Percentiles rank a stretch among this genome's conserved stretches.
Evolutionary conservation across 2,797 vertebrate species (phyloP).

Genomic region (Dipus sagitta): DNA sequence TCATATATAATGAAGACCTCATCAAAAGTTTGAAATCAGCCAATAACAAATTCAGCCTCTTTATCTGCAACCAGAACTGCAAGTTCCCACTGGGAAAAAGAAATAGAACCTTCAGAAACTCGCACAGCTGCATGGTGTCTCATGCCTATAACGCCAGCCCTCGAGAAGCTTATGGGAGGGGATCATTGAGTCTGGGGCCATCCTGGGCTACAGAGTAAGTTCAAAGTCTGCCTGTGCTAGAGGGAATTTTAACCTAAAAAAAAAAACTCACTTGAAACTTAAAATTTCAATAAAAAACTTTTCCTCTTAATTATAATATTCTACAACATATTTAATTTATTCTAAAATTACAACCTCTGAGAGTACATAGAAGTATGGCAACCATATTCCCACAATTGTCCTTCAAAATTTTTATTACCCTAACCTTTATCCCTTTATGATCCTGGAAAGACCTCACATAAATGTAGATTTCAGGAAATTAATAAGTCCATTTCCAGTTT

Average conservation of each 20-base stretch:
- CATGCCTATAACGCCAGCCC: too few species aligned
- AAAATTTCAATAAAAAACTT: not conserved
- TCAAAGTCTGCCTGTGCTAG: too few species aligned
- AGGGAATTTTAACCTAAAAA: too few species aligned
- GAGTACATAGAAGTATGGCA: conserved; percentile 8
- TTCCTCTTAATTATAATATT: conserved; percentile 42
- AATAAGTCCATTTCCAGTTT: conserved; percentile 58
- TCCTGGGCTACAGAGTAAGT: too few species aligned
- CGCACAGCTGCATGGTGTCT: not conserved
- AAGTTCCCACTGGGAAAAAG: not conserved
- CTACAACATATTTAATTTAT: conserved; percentile 50
- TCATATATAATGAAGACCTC: conserved; percentile 28
- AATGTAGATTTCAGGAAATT: conserved; percentile 58
- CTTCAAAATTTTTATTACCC: not conserved
- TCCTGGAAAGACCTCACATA: conserved; percentile 76
- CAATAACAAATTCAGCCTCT: conserved; percentile 28
- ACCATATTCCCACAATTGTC: not conserved
- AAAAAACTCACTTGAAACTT: too few species aligned
- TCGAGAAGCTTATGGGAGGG: too few species aligned
- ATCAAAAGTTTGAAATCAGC: not conserved
- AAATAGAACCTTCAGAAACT: conserved; percentile 14
- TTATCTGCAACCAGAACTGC: conserved; percentile 1
- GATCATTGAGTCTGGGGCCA: too few species aligned
- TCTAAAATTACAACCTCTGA: conserved; percentile 2
- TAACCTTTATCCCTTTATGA: conserved; percentile 71